Evolutionary conservation across 2,113 vertebrate genomes (phyloP).

Genomic region (Microcebus lehilahytsara): DNA sequence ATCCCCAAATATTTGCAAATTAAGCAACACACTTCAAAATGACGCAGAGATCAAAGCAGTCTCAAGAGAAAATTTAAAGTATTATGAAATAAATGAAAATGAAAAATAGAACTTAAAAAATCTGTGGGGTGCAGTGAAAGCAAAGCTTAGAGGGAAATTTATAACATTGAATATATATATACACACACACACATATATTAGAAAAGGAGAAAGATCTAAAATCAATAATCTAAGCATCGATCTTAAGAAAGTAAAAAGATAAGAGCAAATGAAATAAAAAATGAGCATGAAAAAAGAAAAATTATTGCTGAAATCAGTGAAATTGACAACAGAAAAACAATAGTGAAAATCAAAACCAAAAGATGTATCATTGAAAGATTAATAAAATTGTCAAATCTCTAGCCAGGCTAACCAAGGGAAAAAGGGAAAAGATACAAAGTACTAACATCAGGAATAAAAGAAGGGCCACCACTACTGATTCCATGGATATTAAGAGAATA

Average conservation of each 20-base stretch:
- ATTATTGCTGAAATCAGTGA: background rate
- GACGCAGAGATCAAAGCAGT: background rate
- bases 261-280: background rate
- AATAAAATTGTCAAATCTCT: background rate
- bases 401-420: background rate
- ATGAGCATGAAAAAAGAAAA: background rate
- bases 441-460: background rate
- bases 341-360: background rate
- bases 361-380: background rate
- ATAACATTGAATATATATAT: background rate
- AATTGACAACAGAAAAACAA: background rate
- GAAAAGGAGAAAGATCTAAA: background rate
- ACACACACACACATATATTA: background rate
- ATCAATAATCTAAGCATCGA: background rate
- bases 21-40: background rate
- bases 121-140: background rate
- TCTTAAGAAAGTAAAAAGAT: background rate
- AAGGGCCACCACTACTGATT: background rate
- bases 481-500: background rate
- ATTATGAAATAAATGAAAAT: background rate
- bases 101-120: background rate
- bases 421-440: background rate
- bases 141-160: background rate
- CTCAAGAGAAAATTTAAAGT: background rate
- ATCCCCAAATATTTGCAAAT: background rate